Evolutionary conservation across 1,140 invertebrate genomes (phyloP).

Genomic region (Papilio polyxenes): DNA sequence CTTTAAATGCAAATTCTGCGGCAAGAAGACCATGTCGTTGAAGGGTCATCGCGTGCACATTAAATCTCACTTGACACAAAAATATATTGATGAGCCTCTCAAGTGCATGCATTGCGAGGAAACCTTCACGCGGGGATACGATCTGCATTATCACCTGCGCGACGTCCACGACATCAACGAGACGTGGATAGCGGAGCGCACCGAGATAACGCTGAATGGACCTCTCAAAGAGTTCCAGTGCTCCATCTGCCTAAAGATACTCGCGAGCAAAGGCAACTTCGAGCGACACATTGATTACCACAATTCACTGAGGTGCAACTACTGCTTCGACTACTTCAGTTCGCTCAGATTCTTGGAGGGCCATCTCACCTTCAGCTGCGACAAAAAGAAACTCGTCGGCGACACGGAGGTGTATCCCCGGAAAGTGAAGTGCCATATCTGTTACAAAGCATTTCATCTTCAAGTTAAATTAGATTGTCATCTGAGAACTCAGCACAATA

Average conservation of each 20-base stretch:
- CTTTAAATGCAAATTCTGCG: conserved; percentile 78
- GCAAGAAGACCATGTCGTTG: conserved; percentile 72
- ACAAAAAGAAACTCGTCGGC: conserved; percentile 74
- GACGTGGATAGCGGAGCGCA: conserved; percentile 69
- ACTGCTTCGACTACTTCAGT: conserved; percentile 78
- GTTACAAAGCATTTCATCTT: conserved; percentile 78
- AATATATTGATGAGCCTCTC: conserved; percentile 69
- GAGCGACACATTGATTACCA: conserved; percentile 77
- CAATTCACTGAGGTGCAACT: conserved; percentile 77
- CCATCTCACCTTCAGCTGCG: conserved; percentile 73
- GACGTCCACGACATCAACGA: conserved; percentile 71
- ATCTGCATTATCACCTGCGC: conserved; percentile 72
- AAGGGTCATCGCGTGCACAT: conserved; percentile 73
- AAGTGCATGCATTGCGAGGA: conserved; percentile 73
- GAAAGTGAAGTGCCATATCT: conserved; percentile 74
- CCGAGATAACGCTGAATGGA: conserved; percentile 53
- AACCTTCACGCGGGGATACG: conserved; percentile 69
- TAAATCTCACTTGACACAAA: conserved; percentile 69
- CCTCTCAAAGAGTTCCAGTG: conserved; percentile 75
- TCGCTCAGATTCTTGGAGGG: conserved; percentile 72
- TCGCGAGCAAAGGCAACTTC: conserved; percentile 74
- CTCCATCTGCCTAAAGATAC: conserved; percentile 74
- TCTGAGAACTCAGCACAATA: conserved; percentile 69
- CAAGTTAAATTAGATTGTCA: conserved; percentile 79
- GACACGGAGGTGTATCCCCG: conserved; percentile 72